Evolutionary conservation across 2,888 invertebrate genomes (phyloP), one percentile per base, ranked within the genome.

Genomic region (Kuschelorhynchus macadamiae): DNA sequence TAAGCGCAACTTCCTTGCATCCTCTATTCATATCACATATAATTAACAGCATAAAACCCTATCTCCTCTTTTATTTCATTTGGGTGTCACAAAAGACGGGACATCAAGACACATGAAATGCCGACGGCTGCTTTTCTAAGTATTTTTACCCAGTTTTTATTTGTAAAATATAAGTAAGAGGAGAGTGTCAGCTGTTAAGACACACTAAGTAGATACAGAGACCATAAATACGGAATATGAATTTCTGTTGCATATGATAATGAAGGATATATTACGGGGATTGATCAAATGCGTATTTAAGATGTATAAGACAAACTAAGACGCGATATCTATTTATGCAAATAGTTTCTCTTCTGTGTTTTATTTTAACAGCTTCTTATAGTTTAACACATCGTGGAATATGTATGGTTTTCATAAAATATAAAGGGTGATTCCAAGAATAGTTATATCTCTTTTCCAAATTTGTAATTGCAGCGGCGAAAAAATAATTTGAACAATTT

Each of bases 171-270:
- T 62, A 61, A 66, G 66, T 66, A 61, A 66, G 53, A 49, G 53
- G 55, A 63, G 55, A 72, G 72, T 71, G 75, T 73, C 78, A 79
- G 77, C 77, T 79, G 77, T 73, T 75, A 69, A 72, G 67, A 66
- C 66, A 71, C 76, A 71, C 75, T 77, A 76, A 78, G 77, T 77
- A 76, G 77, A 76, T 77, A 73, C 75, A 74, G 75, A 72, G 67
- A 69, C 73, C 77, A 76, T 79, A 78, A 79, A 78, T 79, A 77
- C 74, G 75, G 74, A 76, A 77, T 77, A 76, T 76, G 77, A 76
- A 72, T 75, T 70, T 39, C 46, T 12, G 42, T 42, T 62, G 64
- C 68, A 53, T 53, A 32, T 47, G 52, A 63, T 32, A 60, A 60
- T 47, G 49, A 20, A 20, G 9, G 32, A 44, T 46, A 14, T 20